phyloP scores from a whole-genome alignment of 2,797 vertebrate species.

The Oryzias dopingdopingensis region DNA sequence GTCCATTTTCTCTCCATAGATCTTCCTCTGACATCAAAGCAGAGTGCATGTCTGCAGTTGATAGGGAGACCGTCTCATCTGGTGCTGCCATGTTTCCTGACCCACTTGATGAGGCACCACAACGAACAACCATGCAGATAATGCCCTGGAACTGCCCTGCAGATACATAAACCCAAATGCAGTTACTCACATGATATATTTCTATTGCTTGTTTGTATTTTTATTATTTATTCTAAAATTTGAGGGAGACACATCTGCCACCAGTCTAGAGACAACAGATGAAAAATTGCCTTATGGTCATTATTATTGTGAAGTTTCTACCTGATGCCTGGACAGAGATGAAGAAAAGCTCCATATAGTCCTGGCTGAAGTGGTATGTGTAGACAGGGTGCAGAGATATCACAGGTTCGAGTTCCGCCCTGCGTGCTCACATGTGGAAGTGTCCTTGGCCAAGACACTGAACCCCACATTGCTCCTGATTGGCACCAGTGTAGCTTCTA shows the following conservation, averaged over 20 bases:
- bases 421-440: no score
- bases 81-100: constrained; percentile 9
- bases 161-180: not conserved
- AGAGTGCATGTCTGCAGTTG: not conserved
- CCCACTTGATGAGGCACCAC: constrained; percentile 3
- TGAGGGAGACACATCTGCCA: no score
- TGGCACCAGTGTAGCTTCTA: no score
- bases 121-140: constrained; percentile 18
- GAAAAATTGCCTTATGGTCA: not conserved
- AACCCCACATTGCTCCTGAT: no score
- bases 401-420: no score
- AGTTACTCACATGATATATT: not conserved
- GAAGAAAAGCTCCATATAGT: constrained; percentile 1
- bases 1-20: no score
- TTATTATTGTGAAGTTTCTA: not conserved
- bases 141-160: not conserved
- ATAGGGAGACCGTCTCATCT: constrained; percentile 1
- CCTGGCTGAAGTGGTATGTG: not conserved
- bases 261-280: no score
- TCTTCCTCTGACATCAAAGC: not conserved
- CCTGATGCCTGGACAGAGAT: constrained; percentile 1
- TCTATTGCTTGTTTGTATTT: not conserved
- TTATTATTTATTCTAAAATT: not conserved
- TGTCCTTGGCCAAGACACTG: no score
- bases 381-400: not conserved